phyloP scores from a whole-genome alignment of 2,113 vertebrate species.

The Saimiri boliviensis region DNA sequence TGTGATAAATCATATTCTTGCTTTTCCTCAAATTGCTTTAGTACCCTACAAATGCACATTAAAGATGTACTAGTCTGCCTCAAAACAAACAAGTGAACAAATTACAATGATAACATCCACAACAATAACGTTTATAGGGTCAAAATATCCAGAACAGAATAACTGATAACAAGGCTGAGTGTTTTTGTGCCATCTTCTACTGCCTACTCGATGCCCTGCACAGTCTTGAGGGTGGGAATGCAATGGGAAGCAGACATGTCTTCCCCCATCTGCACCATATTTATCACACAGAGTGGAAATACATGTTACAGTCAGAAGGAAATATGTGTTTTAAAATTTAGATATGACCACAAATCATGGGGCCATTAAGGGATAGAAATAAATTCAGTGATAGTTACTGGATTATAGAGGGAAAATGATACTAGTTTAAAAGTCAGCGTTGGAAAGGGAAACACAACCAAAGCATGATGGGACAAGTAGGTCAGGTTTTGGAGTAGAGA shows the following conservation, averaged over 20 bases:
- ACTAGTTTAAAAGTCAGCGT: neutral
- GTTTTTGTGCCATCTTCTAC: neutral
- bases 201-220: neutral
- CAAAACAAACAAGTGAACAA: neutral
- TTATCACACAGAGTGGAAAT: neutral
- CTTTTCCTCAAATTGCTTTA: neutral
- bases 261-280: neutral
- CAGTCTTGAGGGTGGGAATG: neutral
- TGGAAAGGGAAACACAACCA: neutral
- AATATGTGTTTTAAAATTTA: neutral
- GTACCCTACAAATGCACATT: neutral
- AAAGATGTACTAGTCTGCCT: neutral
- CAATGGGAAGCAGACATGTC: neutral
- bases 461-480: neutral
- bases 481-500: neutral
- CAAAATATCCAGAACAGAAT: neutral
- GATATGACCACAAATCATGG: neutral
- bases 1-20: neutral
- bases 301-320: neutral
- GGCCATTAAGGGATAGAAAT: neutral
- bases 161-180: neutral
- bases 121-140: neutral
- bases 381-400: neutral
- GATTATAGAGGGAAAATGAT: neutral
- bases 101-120: neutral